Percentiles rank a stretch among this genome's conserved stretches.
phyloP scores from a whole-genome alignment of 2,888 invertebrate genomes.

The Druceiella hillmani region DNA sequence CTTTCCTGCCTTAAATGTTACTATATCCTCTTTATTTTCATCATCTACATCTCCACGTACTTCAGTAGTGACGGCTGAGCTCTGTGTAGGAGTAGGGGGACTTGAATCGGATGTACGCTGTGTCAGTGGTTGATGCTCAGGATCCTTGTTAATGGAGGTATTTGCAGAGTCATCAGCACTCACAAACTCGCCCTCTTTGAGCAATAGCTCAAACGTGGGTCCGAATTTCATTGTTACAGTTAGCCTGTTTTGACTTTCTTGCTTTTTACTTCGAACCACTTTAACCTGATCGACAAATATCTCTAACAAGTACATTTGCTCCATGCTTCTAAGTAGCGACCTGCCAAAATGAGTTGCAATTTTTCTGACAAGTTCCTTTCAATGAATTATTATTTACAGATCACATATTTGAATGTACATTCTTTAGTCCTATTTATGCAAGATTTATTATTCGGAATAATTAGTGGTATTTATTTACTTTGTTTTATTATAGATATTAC shows the following conservation, averaged over 20 bases:
- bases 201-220: constrained; percentile 44
- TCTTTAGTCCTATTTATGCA: no score
- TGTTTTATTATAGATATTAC: no score
- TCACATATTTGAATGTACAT: no score
- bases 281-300: constrained; percentile 51
- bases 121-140: not conserved
- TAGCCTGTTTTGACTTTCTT: constrained; percentile 38
- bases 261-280: constrained; percentile 32
- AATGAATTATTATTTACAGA: no score
- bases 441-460: no score
- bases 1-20: constrained; percentile 46
- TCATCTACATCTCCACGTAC: constrained; percentile 7
- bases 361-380: no score
- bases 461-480: no score
- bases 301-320: constrained; percentile 53
- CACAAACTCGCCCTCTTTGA: constrained; percentile 43
- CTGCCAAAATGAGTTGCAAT: no score
- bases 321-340: no score
- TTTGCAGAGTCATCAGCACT: constrained; percentile 27
- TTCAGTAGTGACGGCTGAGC: no score
- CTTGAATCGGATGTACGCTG: no score
- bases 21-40: constrained; percentile 20
- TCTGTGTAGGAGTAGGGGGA: no score
- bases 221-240: constrained; percentile 46
- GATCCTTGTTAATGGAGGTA: constrained; percentile 5